Percentiles rank a stretch among this genome's conserved stretches.
Evolutionary conservation across 2,797 vertebrate species (phyloP).

Genomic region (Phataginus tricuspis): DNA sequence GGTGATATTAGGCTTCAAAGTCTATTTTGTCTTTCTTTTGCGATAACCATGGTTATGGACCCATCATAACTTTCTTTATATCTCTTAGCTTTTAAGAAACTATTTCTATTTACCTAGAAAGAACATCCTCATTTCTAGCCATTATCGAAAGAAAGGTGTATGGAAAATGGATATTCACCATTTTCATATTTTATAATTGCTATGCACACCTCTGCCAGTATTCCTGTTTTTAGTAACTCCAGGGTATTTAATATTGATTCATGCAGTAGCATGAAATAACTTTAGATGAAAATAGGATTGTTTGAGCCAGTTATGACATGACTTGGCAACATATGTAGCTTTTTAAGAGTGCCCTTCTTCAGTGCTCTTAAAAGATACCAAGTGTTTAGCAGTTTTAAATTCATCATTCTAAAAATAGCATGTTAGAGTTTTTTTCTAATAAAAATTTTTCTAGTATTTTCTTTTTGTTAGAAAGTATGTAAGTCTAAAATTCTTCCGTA

Average conservation of each 20-base stretch:
- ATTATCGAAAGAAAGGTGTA: constrained; percentile 38
- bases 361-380: constrained; percentile 58
- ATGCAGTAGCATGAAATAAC: constrained; percentile 59
- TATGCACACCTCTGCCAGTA: constrained; percentile 44
- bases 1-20: not conserved
- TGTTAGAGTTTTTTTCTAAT: constrained; percentile 33
- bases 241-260: constrained; percentile 66
- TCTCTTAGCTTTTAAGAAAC: constrained; percentile 36
- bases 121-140: constrained; percentile 36
- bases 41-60: not conserved
- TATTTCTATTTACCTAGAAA: constrained; percentile 41
- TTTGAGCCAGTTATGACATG: constrained; percentile 68
- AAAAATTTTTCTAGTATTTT: not conserved
- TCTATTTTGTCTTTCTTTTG: constrained; percentile 30
- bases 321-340: constrained; percentile 66
- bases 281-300: constrained; percentile 56
- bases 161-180: constrained; percentile 21
- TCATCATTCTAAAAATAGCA: constrained; percentile 58
- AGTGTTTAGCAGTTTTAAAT: constrained; percentile 42
- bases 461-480: constrained; percentile 43
- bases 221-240: constrained; percentile 60
- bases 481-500: constrained; percentile 33
- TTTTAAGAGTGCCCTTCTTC: constrained; percentile 59
- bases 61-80: not conserved
- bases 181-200: constrained; percentile 40